Base-by-base conservation (phyloP, 2,797 vertebrate species). In the Cuniculus paca region DNA sequence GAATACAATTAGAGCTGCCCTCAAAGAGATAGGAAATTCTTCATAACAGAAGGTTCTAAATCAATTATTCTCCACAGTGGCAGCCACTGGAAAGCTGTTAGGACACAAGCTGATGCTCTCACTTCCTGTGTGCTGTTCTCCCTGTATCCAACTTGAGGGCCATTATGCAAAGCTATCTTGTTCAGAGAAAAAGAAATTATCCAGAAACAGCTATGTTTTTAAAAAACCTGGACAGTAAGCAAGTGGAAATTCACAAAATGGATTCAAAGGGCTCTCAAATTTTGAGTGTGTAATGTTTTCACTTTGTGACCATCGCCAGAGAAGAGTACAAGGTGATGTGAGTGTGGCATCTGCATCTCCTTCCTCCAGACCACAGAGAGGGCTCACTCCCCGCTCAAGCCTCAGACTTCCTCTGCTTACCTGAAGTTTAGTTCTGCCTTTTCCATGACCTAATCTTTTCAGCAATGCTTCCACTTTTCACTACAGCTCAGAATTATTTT, bases 401-500 rank as follows among this genome's bases (percentile, higher is more conserved):
- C 13, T 78, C 50, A 60, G 2, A 2, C 6, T 24, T 58, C 50
- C 14, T 20, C 50, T 39, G 56, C 54, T 83, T 31, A 60, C 65
- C 61, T 52, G 20, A 17, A 58, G 6, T 82, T 77, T 24, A 56
- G 24, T 34, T 81, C 31, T 83, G 48, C 36, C 28, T 81, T 54
- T 45, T 84, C 58, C 42, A 11, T 74, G 26, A 42, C 17, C 78
- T 90, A 70, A 31, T 77, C 52, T 80, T 63, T 75, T 58, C 48
- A 79, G 17, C 5, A 70, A 50, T 88, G 56, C 58, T 87, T 58
- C 50, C 28, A 28, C 26, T 26, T 79, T 87, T 74, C 13, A 58
- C 42, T 92, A 22, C 10, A 68, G 20, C 60, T 92, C 34, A 87
- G 31, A 77, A 75, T 19, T 60, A 77, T 89, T 75, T 90, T 94